These are phyloP conservation scores for Drosophila arawakana DNA, from an alignment of 1,140 invertebrate genomes.

Conservation along the genomic window DNA sequence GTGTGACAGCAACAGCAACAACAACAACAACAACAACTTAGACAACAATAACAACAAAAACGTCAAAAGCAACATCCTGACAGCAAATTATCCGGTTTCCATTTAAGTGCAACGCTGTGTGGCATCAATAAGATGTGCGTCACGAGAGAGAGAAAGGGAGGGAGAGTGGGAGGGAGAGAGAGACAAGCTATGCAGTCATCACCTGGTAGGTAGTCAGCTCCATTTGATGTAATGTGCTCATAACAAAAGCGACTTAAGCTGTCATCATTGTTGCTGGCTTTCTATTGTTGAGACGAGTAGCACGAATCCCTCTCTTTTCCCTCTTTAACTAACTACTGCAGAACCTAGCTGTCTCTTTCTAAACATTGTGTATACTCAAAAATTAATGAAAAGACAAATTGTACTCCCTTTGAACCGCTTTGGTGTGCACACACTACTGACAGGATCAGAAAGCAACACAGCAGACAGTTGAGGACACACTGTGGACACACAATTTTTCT, in stretches of 20 bases:
- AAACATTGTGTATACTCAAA: too few relatives aligned
- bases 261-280: conserved; percentile 8
- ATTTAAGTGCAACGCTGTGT: conserved; percentile 28
- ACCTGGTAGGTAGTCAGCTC: neutral
- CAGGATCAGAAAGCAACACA: too few relatives aligned
- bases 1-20: neutral
- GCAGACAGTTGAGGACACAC: too few relatives aligned
- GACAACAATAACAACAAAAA: neutral
- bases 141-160: neutral
- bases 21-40: neutral
- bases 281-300: conserved; percentile 14
- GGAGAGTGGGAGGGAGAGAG: neutral
- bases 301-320: too few relatives aligned
- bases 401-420: too few relatives aligned
- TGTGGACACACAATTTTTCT: too few relatives aligned
- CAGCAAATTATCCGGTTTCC: conserved; percentile 50
- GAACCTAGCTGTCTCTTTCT: too few relatives aligned
- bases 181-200: neutral
- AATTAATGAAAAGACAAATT: too few relatives aligned
- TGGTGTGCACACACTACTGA: too few relatives aligned
- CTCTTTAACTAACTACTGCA: too few relatives aligned
- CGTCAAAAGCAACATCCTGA: conserved; percentile 12
- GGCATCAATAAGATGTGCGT: conserved; percentile 26
- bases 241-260: conserved; percentile 26
- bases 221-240: neutral